These are phyloP conservation scores for Drosophila arawakana DNA, from an alignment of 1,140 invertebrate genomes.

Conservation along the genomic window DNA sequence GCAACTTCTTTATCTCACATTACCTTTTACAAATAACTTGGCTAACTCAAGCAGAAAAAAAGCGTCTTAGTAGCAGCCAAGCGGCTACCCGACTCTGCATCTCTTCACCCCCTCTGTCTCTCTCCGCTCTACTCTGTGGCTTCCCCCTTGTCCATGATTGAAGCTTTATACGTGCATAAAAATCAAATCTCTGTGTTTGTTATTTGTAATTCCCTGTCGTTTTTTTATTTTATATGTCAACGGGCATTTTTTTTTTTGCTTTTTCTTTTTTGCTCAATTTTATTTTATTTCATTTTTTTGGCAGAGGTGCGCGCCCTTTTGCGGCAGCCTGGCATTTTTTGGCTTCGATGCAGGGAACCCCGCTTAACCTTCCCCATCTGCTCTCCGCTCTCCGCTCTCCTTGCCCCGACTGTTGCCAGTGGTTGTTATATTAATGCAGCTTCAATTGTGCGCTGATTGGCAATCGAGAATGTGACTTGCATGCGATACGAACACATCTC, in stretches of 20 bases:
- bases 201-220: conserved; percentile 67
- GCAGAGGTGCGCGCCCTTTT: conserved; percentile 55
- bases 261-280: conserved; percentile 18
- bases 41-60: conserved; percentile 37
- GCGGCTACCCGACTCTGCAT: conserved; percentile 19
- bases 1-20: conserved; percentile 43
- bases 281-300: conserved; percentile 36
- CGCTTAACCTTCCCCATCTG: not conserved
- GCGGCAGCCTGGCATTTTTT: conserved; percentile 43
- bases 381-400: not conserved
- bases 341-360: conserved; percentile 35
- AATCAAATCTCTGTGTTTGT: conserved; percentile 75
- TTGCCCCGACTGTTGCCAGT: not conserved
- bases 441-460: conserved; percentile 81
- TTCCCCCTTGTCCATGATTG: conserved; percentile 22
- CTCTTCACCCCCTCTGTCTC: not conserved
- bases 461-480: conserved; percentile 82
- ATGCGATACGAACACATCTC: conserved; percentile 47
- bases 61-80: conserved; percentile 20
- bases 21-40: conserved; percentile 53
- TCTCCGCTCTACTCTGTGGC: not conserved
- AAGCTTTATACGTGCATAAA: conserved; percentile 72
- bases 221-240: conserved; percentile 70
- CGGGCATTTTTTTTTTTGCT: conserved; percentile 37
- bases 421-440: conserved; percentile 71